A percentile compares a stretch with the other conserved stretches of the same genome.
Evolutionary conservation across 2,797 vertebrate genomes (phyloP).

Genomic region (Rhynchonycteris naso): DNA sequence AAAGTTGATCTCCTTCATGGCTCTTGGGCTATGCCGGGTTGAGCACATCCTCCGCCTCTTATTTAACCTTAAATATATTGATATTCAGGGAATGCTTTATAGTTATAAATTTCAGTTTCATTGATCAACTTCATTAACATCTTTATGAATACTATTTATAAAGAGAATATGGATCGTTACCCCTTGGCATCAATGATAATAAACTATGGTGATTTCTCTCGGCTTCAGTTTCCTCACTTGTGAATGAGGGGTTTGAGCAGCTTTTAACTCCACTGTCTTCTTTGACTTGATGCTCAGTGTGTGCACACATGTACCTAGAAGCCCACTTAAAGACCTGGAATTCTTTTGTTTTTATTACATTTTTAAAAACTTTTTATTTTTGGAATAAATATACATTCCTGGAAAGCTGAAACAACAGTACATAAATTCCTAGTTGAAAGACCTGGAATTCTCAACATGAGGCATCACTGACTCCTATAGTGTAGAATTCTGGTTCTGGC

Average conservation of each 20-base stretch:
- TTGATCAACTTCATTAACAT: neutral
- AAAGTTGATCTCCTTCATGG: neutral
- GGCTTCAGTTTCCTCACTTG: slow-evolving; percentile 29
- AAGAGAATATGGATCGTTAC: neutral
- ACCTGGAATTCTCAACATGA: neutral
- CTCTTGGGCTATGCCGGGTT: neutral
- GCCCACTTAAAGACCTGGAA: neutral
- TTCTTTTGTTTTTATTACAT: neutral
- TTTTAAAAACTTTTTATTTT: too few species aligned
- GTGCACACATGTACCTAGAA: neutral
- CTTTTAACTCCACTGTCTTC: neutral
- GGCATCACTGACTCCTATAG: neutral
- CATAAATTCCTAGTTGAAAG: neutral
- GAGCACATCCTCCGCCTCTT: neutral
- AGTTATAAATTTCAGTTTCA: neutral
- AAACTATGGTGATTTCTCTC: neutral
- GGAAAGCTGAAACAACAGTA: too few species aligned
- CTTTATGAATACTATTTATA: neutral
- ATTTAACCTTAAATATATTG: neutral
- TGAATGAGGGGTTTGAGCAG: neutral
- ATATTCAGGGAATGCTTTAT: neutral
- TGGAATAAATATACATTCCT: too few species aligned
- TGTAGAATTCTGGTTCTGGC: neutral
- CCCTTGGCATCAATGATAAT: neutral
- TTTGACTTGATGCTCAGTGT: neutral